Evolutionary conservation across 64 coral and sea anemone genomes (phyloP), one percentile per base, ranked within the genome.

Genomic region (Actinia tenebrosa): DNA sequence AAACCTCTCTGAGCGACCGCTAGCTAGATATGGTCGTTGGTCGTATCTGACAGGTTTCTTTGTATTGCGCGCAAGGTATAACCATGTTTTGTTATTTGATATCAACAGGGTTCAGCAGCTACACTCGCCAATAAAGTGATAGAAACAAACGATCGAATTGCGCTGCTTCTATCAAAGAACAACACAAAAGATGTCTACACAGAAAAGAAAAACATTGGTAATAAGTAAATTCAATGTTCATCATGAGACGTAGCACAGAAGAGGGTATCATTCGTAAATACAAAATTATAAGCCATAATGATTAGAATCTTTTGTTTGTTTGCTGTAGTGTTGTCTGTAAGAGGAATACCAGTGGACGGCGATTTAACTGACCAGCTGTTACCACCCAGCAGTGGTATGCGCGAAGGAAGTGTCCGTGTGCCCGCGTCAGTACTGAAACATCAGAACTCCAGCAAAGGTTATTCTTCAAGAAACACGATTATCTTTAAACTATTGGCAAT

Each of bases 391-490:
- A 54, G 53, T 59, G 83, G 18, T 19, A 85, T 46, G 83, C 83
- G 54, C 25, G 55, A 85, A 19, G 83, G 60, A 61, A 85, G 83
- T 27, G 55, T 85, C 0, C n/a, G 15, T 19, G 83, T 85, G 7
- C 83, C 83, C 15, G 83, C 44, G 5, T 56, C 82, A 27, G 82
- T 84, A n/a, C 22, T 81, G 7, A 69, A 69, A 26, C 18, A 69
- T 69, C 79, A 81, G 79, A 45, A 81, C 10, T 79, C 77, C 15
- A 47, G 44, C 25, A 45, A 81, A 81, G 79, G 79, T 81, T 47
- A 45, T 25, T 20, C 30, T n/a, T 25, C 18, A 61, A 61, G 2
- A 61, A 18, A 61, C 3, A 17, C 0, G 60, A 15, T 19, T 3
- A 4, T 16, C 9, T 0, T 16, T 61, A 14, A 37, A 37, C 30